A percentile compares a stretch with the other conserved stretches of the same genome.
Conservation (phyloP, 1,140 invertebrate species). For the Luehdorfia chinensis region DNA sequence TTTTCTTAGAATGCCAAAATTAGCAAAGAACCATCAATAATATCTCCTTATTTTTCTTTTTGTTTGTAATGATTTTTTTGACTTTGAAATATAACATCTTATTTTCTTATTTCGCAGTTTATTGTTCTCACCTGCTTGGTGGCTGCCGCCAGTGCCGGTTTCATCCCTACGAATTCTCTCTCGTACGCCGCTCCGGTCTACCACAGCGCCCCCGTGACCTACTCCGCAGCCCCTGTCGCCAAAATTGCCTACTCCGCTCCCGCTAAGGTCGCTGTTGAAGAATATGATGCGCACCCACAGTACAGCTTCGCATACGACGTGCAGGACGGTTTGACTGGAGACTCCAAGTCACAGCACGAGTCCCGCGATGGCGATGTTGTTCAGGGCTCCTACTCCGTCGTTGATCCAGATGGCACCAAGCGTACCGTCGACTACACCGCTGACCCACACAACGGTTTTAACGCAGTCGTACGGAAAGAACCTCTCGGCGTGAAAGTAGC, state of each 20-base stretch:
- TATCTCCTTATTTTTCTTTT: no score
- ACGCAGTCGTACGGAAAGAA: conserved; percentile 69
- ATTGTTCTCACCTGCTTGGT: conserved; percentile 51
- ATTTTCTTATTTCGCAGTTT: conserved; percentile 41
- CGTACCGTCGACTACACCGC: no score
- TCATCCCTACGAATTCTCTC: conserved; percentile 27
- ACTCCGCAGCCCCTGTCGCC: conserved; percentile 17
- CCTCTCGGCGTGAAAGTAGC: conserved; percentile 36
- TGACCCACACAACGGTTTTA: no score
- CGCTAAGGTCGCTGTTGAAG: conserved; percentile 16
- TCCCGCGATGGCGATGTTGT: conserved; percentile 79
- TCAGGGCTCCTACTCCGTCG: no score
- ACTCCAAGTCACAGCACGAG: no score
- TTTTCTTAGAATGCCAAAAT: no score
- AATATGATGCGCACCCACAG: conserved; percentile 76
- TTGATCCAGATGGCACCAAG: no score
- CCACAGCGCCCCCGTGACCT: conserved; percentile 18
- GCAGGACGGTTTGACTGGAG: conserved; percentile 79
- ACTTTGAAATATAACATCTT: no score
- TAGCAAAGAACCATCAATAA: no score
- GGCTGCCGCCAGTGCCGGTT: conserved; percentile 49
- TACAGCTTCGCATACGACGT: conserved; percentile 81
- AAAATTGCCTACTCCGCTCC: conserved; percentile 18
- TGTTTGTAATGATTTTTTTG: no score
- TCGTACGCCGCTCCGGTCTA: conserved; percentile 73